Conservation (phyloP, 1,140 invertebrate species). For the Drosophila tsacasi region DNA sequence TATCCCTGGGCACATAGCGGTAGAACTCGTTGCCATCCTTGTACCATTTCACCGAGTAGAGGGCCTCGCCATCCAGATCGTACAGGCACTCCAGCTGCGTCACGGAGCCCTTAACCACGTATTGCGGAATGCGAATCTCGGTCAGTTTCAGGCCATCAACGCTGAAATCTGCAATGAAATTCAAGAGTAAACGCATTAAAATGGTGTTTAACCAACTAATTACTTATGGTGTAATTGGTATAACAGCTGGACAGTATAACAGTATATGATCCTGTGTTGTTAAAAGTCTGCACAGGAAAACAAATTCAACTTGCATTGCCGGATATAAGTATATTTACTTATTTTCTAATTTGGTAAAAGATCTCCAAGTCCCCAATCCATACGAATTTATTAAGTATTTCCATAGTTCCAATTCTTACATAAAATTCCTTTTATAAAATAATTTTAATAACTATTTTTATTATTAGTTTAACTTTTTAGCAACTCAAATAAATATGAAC, state of each 20-base stretch:
- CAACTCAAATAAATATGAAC: neutral
- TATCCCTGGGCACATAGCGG: constrained; percentile 90
- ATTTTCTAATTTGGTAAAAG: no score
- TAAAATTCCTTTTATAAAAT: neutral
- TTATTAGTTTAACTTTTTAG: no score
- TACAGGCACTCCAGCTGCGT: constrained; percentile 88
- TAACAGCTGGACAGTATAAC: neutral
- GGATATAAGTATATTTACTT: no score
- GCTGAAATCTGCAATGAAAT: constrained; percentile 75
- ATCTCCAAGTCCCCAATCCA: no score
- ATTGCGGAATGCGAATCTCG: constrained; percentile 88
- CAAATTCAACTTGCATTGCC: neutral
- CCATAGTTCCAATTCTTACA: neutral
- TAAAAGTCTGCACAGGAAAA: neutral
- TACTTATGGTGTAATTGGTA: constrained; percentile 1
- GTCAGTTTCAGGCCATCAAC: constrained; percentile 87
- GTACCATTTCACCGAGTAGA: constrained; percentile 94
- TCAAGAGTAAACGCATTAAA: constrained; percentile 20
- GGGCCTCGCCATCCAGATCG: constrained; percentile 88
- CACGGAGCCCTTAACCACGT: constrained; percentile 88
- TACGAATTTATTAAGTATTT: neutral
- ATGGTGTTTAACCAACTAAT: constrained; percentile 3
- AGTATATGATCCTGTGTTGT: neutral
- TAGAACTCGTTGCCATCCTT: constrained; percentile 92
- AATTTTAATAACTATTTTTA: neutral